Evolutionary conservation across 1,140 invertebrate genomes (phyloP), one percentile per base, ranked within the genome.

Genomic region (Ectropis grisescens): DNA sequence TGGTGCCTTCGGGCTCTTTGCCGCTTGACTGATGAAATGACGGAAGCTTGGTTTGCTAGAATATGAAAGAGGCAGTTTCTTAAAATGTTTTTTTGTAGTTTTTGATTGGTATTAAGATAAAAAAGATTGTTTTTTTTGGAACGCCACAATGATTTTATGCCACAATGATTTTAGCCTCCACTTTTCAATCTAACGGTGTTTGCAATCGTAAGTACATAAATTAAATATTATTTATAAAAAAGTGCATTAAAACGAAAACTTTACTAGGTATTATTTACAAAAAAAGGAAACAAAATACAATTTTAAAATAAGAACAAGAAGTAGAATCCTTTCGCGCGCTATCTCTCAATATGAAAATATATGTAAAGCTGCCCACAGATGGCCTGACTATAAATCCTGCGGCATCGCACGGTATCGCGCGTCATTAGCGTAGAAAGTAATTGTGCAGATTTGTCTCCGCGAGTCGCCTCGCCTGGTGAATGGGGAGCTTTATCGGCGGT

Each of bases 381-480:
- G 49, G 28, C 29, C 40, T 43, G 55, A 58, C 50, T 41, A 59
- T 59, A 59, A 59, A 59, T 59, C 56, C 45, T 33, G 24, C 34
- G 33, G 16, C 41, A 46, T 62, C 48, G 48, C 45, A 33, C 39
- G 37, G 57, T 60, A 58, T 56, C 58, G 37, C 29, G 33, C 47
- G 50, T 61, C 57, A 64, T 67, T 67, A 67, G 62, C 51, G 37
- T 15, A 29, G 34, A 41, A 52, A 59, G 51, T 59, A 59, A 59
- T 59, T 56, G 56, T 51, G 41, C 46, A 52, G 56, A 59, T 59
- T 59, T 59, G 56, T 59, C 56, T 58, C 41, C 36, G 35, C 41
- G 40, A 29, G 41, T 33, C 12, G 41, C 36, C 41, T 31, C 12
- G 41, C 36, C 41, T 31, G 56, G 42, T 30, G 56, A 58, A 43